Conservation (phyloP, 2,888 invertebrate species). For the Lasius fuliginosus region DNA sequence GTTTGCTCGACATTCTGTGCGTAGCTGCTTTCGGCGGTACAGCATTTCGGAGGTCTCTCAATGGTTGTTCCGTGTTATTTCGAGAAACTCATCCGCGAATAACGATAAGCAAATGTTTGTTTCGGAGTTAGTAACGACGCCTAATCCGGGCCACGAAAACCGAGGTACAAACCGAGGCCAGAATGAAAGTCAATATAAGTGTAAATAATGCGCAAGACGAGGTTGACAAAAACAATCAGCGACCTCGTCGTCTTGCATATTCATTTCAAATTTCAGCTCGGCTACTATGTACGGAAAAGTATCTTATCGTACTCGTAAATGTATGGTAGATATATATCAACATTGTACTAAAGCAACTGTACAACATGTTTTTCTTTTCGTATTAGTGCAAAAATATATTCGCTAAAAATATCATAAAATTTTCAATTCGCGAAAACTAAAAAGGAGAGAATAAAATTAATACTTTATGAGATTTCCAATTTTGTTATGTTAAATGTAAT, state of each 20-base stretch:
- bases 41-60: conserved; percentile 26
- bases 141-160: conserved; percentile 25
- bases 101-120: conserved; percentile 58
- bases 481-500: background rate
- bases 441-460: background rate
- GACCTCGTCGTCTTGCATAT: conserved; percentile 10
- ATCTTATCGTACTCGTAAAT: background rate
- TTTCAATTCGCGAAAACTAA: background rate
- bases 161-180: background rate
- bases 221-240: conserved; percentile 17
- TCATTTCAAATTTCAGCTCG: conserved; percentile 10
- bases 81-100: conserved; percentile 42
- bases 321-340: background rate
- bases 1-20: conserved; percentile 17
- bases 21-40: conserved; percentile 12
- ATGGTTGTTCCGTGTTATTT: conserved; percentile 42
- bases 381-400: background rate
- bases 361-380: background rate
- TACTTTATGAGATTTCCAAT: background rate
- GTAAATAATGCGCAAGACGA: conserved; percentile 34
- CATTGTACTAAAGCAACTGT: background rate
- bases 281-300: background rate
- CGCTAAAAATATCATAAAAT: background rate
- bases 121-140: conserved; percentile 15
- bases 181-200: conserved; percentile 37